These are phyloP conservation scores for Notodonta dromedarius DNA, from an alignment of 2,888 invertebrate genomes.

Conservation along the genomic window DNA sequence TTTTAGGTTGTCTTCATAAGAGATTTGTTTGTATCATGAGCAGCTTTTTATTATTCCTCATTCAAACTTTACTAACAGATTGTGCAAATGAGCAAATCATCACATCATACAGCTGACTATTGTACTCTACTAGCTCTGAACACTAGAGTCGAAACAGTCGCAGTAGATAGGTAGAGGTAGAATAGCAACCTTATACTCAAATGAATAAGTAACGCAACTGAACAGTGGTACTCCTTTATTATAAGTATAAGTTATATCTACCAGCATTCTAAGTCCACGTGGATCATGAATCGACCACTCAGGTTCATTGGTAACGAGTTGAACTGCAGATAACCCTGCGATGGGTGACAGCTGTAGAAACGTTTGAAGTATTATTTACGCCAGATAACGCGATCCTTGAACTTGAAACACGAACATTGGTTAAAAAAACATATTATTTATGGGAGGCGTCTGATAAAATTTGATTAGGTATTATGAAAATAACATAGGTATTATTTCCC, in stretches of 20 bases:
- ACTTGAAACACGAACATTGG: neutral
- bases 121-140: too few species aligned
- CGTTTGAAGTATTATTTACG: constrained; percentile 9
- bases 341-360: constrained; percentile 9
- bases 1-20: too few species aligned
- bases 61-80: too few species aligned
- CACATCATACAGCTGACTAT: too few species aligned
- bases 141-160: too few species aligned
- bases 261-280: constrained; percentile 14
- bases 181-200: neutral
- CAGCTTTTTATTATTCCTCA: too few species aligned
- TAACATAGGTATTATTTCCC: too few species aligned
- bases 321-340: constrained; percentile 26
- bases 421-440: neutral
- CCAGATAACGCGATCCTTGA: neutral
- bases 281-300: constrained; percentile 11
- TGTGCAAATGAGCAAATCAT: too few species aligned
- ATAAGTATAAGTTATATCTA: neutral
- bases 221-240: neutral
- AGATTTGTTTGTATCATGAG: too few species aligned
- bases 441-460: too few species aligned
- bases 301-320: constrained; percentile 22
- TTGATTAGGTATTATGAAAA: too few species aligned
- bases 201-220: neutral
- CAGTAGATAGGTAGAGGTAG: too few species aligned